A percentile compares a stretch with the other conserved stretches of the same genome.
phyloP scores from a whole-genome alignment of 37 sponge, comb jelly and placozoan species.

The Hexactinellida sp. region DNA sequence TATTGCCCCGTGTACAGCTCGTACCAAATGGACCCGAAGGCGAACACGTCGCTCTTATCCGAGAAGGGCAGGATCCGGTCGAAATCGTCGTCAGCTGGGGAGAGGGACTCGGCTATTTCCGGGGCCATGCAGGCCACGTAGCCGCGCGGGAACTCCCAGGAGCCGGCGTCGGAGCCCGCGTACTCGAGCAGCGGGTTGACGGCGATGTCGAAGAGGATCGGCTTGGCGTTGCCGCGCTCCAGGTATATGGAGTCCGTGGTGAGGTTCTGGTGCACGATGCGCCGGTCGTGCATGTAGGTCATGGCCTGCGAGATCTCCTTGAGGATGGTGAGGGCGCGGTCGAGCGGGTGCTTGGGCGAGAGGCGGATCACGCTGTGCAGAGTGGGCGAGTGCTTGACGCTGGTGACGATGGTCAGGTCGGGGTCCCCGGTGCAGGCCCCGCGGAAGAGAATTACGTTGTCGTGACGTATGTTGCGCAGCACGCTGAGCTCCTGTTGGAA shows the following conservation, averaged over 20 bases:
- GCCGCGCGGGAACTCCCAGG: constrained; percentile 2
- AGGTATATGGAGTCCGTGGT: constrained; percentile 9
- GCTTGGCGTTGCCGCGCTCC: background rate
- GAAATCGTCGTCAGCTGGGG: background rate
- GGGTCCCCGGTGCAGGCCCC: background rate
- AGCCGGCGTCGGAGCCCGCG: background rate
- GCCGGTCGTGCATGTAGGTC: background rate
- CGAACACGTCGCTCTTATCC: background rate
- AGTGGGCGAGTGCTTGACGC: background rate
- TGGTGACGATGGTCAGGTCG: background rate
- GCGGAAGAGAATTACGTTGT: background rate
- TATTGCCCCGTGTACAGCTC: background rate
- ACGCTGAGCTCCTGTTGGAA: background rate
- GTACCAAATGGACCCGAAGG: constrained; percentile 6
- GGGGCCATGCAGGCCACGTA: constrained; percentile 1
- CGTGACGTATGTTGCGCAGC: background rate
- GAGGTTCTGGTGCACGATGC: background rate
- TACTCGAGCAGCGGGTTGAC: background rate
- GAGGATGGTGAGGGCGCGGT: background rate
- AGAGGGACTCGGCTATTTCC: background rate
- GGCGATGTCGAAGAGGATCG: background rate
- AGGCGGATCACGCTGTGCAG: background rate
- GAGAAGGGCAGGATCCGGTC: background rate
- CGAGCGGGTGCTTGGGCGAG: background rate
- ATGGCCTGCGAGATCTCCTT: constrained; percentile 10